A percentile compares a stretch with the other conserved stretches of the same genome.
These are phyloP conservation scores for Acleris sparsana DNA, from an alignment of 2,888 invertebrate species.

Conservation along the genomic window DNA sequence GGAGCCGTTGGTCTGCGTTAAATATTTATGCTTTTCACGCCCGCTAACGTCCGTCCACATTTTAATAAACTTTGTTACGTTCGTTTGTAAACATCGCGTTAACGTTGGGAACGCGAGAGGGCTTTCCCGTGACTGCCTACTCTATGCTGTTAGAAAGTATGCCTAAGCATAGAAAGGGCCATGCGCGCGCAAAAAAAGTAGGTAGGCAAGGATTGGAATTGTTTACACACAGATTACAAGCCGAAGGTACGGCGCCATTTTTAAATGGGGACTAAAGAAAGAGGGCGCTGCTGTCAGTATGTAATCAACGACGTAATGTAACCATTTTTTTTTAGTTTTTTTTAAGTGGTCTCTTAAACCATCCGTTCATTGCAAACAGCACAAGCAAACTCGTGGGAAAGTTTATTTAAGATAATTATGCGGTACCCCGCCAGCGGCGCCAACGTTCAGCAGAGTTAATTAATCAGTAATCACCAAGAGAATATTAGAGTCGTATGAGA, in stretches of 20 bases:
- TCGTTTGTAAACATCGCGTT: conserved; percentile 23
- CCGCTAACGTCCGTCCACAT: conserved; percentile 85
- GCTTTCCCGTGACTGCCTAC: conserved; percentile 28
- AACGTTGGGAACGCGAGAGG: conserved; percentile 14
- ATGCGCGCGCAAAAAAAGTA: conserved; percentile 36
- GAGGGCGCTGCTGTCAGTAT: too few relatives aligned
- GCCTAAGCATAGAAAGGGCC: conserved; percentile 33
- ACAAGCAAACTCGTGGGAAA: too few relatives aligned
- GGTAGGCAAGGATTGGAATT: not conserved
- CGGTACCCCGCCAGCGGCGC: too few relatives aligned
- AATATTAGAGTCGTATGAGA: too few relatives aligned
- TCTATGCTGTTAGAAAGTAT: conserved; percentile 5
- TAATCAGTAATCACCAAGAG: too few relatives aligned
- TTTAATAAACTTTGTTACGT: conserved; percentile 50
- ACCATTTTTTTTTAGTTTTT: too few relatives aligned
- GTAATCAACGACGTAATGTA: too few relatives aligned
- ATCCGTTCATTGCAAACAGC: too few relatives aligned
- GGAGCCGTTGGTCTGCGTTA: conserved; percentile 83
- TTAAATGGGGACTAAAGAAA: not conserved
- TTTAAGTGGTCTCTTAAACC: too few relatives aligned
- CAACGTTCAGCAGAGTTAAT: too few relatives aligned
- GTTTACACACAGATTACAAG: conserved; percentile 4
- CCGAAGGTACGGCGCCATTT: not conserved
- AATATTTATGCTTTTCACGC: conserved; percentile 84
- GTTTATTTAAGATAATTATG: too few relatives aligned